These are phyloP conservation scores for Gnathonemus echidnorhynchus DNA, from an alignment of 2,113 vertebrate species.

Conservation along the genomic window DNA sequence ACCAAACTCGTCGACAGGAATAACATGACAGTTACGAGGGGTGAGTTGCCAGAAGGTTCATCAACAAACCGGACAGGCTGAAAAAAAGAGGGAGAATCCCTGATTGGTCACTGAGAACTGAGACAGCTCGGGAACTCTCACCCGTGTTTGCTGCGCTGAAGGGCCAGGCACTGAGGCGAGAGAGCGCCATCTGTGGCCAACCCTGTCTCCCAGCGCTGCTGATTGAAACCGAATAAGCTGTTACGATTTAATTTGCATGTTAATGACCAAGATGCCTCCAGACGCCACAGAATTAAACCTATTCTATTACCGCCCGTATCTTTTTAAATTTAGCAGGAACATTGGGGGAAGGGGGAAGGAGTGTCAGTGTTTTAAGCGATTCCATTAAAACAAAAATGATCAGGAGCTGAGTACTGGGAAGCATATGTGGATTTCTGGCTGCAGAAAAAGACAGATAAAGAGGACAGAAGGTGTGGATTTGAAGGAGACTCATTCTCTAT, in stretches of 20 bases:
- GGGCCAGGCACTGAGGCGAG: not conserved
- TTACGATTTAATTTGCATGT: conserved; percentile 92
- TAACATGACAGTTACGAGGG: not conserved
- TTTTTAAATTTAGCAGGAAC: conserved; percentile 81
- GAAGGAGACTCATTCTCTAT: not conserved
- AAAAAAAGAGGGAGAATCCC: not conserved
- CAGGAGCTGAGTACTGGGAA: conserved; percentile 48
- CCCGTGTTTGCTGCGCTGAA: not conserved
- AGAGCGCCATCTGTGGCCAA: not conserved
- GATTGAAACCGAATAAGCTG: conserved; percentile 83
- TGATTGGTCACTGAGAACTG: not conserved
- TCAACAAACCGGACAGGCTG: not conserved
- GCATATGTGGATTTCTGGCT: conserved; percentile 58
- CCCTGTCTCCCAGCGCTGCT: conserved; percentile 57
- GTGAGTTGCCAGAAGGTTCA: not conserved
- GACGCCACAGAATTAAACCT: conserved; percentile 79
- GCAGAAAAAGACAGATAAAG: conserved; percentile 23
- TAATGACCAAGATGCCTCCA: conserved; percentile 86
- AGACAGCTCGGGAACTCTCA: not conserved
- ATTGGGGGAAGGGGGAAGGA: conserved; percentile 64
- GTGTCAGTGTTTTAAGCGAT: conserved; percentile 84
- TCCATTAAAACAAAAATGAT: conserved; percentile 74
- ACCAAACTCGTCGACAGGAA: not conserved
- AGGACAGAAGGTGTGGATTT: not conserved
- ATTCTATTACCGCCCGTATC: conserved; percentile 2